Conservation (phyloP, 1,140 invertebrate species). For the Leptinotarsa defecta region DNA sequence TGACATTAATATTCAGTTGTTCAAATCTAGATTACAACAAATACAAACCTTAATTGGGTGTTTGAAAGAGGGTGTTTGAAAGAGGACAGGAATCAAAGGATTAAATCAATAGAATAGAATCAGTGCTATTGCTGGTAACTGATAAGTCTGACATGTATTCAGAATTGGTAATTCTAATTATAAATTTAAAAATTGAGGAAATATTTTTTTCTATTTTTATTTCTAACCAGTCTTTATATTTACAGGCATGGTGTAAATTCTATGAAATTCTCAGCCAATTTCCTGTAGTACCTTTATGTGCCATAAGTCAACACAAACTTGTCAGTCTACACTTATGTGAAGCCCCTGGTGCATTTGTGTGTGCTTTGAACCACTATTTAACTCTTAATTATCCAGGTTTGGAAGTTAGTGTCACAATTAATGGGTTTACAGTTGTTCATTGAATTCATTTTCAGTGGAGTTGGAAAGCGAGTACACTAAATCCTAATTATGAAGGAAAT, state of each 20-base stretch:
- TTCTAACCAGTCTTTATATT: slow-evolving; percentile 13
- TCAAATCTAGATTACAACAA: neutral
- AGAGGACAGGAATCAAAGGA: neutral
- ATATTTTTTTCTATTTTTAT: slow-evolving; percentile 1
- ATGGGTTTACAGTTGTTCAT: neutral
- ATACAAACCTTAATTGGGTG: neutral
- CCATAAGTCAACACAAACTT: slow-evolving; percentile 58
- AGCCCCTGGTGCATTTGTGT: slow-evolving; percentile 91
- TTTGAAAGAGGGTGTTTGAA: neutral
- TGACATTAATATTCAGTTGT: neutral
- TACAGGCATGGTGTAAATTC: slow-evolving; percentile 89
- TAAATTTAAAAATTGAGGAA: neutral
- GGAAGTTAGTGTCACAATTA: slow-evolving; percentile 56
- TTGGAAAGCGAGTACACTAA: slow-evolving; percentile 86
- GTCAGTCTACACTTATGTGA: slow-evolving; percentile 88
- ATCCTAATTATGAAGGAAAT: slow-evolving; percentile 92
- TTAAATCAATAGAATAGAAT: neutral
- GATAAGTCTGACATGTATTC: neutral
- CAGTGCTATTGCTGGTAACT: neutral
- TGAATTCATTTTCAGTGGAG: slow-evolving; percentile 67
- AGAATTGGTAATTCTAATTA: neutral
- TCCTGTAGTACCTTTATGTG: slow-evolving; percentile 60
- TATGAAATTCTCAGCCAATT: slow-evolving; percentile 80
- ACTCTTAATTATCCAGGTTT: slow-evolving; percentile 61
- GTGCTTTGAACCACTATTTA: slow-evolving; percentile 87